Base-by-base conservation (phyloP, 64 coral and sea anemone genomes). In the Catalaphyllia jardinei region DNA sequence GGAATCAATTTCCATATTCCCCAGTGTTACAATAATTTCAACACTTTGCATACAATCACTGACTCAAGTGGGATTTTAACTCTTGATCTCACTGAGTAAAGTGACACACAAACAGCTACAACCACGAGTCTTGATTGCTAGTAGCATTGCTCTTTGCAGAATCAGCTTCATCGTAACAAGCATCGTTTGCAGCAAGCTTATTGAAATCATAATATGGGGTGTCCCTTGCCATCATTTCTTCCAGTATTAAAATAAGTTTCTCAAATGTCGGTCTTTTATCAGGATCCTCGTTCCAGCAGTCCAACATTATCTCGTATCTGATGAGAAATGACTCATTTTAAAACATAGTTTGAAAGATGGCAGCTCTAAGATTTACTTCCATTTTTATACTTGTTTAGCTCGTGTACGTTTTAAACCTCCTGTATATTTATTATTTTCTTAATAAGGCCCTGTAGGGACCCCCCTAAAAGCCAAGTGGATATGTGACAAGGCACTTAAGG, bases 151-250 rank as follows among this genome's bases (percentile, higher is more conserved):
- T 69, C 24, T 27, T 25, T 20, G 29, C 65, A 69, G 65, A 69
- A 69, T 11, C 10, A 11, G 25, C 20, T 69, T 69, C 20, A n/a
- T 69, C 65, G 65, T 69, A 69, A 28, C 65, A 69, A 69, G 65
- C 65, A 69, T 69, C 65, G 25, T 28, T 69, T n/a, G 22, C 65
- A 12, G 22, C 65, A 11, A 69, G 65, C n/a, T 69, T 69, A 27
- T 69, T 22, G 24, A 69, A 69, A 27, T 94, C 93, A 17, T 91
- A 90, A 67, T 94, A 94, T n/a, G 93, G 93, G 6, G 90, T 94
- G 71, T 94, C 93, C 59, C 76, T 91, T 64, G 71, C 78, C 93
- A 94, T 94, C 88, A 94, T 90, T 62, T 67, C 57, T 76, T 94
- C 93, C 30, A 94, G 90, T 9, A 71, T 46, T 67, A 86, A 62